Percentiles rank a stretch among this genome's conserved stretches.
phyloP scores from a whole-genome alignment of 2,888 invertebrate genomes.

The Dryobotodes eremita region DNA sequence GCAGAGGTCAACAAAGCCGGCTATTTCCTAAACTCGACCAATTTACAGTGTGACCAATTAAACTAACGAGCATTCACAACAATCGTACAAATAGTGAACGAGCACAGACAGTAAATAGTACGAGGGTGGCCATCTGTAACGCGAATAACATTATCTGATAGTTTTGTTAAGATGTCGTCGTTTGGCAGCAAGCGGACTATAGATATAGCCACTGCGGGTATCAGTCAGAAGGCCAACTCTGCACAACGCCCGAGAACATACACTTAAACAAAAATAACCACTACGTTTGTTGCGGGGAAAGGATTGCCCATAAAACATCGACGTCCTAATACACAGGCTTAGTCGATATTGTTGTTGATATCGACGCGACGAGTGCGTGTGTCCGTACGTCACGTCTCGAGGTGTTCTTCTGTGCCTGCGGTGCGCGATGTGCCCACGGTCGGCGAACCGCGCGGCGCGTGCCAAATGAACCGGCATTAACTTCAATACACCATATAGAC shows the following conservation, averaged over 20 bases:
- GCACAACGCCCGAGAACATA: neutral
- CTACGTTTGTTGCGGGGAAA: neutral
- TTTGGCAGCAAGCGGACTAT: constrained; percentile 64
- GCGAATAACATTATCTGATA: constrained; percentile 69
- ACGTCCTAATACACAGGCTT: neutral
- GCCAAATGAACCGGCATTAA: constrained; percentile 79
- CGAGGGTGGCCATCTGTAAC: constrained; percentile 47
- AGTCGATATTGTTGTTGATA: neutral
- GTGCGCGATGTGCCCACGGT: constrained; percentile 8
- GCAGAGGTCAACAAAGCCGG: neutral
- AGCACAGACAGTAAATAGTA: neutral
- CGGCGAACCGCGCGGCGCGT: constrained; percentile 49
- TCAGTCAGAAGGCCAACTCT: constrained; percentile 10
- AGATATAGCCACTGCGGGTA: neutral
- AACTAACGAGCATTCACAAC: neutral
- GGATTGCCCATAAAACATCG: neutral
- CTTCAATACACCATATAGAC: constrained; percentile 61
- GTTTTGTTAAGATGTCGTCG: constrained; percentile 69
- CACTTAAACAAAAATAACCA: neutral
- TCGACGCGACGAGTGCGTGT: too few species aligned
- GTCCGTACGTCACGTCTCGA: neutral
- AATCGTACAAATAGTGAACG: neutral
- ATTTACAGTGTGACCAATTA: neutral
- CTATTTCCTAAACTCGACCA: constrained; percentile 5
- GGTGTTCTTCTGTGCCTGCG: constrained; percentile 27